These are phyloP conservation scores for Equus quagga DNA, from an alignment of 2,113 vertebrate genomes.

Conservation along the genomic window DNA sequence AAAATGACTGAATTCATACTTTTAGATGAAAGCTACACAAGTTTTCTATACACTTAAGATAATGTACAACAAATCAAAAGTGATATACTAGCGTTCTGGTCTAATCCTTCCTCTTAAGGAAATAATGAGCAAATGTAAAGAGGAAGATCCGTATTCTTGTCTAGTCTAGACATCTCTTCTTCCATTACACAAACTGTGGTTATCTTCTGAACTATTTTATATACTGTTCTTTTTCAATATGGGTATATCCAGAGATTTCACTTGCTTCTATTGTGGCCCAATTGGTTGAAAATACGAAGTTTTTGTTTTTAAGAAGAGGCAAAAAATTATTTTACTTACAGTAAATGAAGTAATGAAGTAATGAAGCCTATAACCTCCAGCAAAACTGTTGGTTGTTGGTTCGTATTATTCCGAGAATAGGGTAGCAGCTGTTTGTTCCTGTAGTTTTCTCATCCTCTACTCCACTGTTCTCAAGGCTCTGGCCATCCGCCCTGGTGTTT, in stretches of 20 bases:
- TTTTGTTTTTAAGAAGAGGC: not conserved
- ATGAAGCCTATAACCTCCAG: not conserved
- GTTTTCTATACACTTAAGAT: not conserved
- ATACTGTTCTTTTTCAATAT: not conserved
- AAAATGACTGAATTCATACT: not conserved
- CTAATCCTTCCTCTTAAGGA: slow-evolving; percentile 15
- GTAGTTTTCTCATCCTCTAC: not conserved
- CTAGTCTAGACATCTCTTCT: not conserved
- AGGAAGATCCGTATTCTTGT: not conserved
- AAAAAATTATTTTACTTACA: not conserved
- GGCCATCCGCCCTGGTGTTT: not conserved
- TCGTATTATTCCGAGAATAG: not conserved
- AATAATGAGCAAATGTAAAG: not conserved
- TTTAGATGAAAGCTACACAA: not conserved
- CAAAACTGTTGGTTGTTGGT: not conserved
- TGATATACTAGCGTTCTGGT: not conserved
- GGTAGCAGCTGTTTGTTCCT: not conserved
- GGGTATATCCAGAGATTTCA: not conserved
- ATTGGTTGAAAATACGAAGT: not conserved
- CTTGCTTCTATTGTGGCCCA: not conserved
- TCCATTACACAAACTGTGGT: not conserved
- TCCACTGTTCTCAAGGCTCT: not conserved
- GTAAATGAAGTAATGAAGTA: no score
- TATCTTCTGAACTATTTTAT: not conserved
- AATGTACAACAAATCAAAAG: not conserved